Evolutionary conservation across 1,140 invertebrate genomes (phyloP).

Genomic region (Ditylenchus dipsaci): DNA sequence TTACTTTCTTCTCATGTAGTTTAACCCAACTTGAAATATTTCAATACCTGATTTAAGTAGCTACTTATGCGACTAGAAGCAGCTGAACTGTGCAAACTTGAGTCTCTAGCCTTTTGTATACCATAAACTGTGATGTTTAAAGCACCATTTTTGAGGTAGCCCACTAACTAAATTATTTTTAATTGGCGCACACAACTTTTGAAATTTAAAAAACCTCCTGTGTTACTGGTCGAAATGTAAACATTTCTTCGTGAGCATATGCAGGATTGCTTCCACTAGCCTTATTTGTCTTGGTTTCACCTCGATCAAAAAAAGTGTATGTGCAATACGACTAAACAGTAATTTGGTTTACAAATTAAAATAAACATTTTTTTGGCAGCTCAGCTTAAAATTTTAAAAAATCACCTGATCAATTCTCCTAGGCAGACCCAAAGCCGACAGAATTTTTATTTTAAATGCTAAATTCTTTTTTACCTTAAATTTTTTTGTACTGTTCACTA

Average conservation of each 20-base stretch:
- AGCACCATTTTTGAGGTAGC: slow-evolving; percentile 62
- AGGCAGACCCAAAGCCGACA: slow-evolving; percentile 50
- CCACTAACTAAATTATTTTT: slow-evolving; percentile 58
- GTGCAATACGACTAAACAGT: slow-evolving; percentile 61
- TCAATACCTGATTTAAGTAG: slow-evolving; percentile 25
- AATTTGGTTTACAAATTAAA: not conserved
- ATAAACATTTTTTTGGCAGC: not conserved
- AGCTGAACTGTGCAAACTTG: slow-evolving; percentile 5
- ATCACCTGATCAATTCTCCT: slow-evolving; percentile 42
- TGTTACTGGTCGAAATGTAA: slow-evolving; percentile 60
- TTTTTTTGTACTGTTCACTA: not conserved
- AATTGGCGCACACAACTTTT: not conserved
- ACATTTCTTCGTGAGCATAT: slow-evolving; percentile 63
- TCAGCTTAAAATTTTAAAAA: too few species aligned
- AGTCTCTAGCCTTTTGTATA: slow-evolving; percentile 59
- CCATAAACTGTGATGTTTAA: slow-evolving; percentile 64
- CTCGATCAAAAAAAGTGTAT: slow-evolving; percentile 64
- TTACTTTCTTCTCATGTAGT: too few species aligned
- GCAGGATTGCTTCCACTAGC: slow-evolving; percentile 63
- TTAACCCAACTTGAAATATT: too few species aligned
- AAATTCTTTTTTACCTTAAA: slow-evolving; percentile 53
- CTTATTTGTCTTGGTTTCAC: slow-evolving; percentile 60
- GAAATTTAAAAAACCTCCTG: slow-evolving; percentile 57
- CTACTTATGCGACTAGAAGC: slow-evolving; percentile 12
- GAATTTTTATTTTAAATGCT: slow-evolving; percentile 55